These are phyloP conservation scores for Dioctria rufipes DNA, from an alignment of 2,888 invertebrate species.

Conservation along the genomic window DNA sequence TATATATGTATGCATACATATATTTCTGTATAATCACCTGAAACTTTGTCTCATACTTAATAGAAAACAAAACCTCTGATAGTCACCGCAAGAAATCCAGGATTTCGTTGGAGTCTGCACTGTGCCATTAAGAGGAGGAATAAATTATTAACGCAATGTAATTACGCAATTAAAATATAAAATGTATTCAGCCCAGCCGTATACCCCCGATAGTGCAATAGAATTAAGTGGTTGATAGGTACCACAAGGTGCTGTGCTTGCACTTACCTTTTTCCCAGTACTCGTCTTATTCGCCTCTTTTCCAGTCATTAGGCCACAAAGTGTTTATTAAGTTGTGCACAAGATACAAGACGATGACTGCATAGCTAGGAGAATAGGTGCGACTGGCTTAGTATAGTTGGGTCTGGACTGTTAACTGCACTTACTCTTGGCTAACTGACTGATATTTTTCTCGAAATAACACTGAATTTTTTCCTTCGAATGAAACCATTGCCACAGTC, in stretches of 20 bases:
- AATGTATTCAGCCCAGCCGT: constrained; percentile 33
- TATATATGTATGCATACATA: no score
- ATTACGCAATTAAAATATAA: constrained; percentile 54
- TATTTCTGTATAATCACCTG: no score
- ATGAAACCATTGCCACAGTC: not conserved
- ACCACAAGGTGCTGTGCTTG: constrained; percentile 36
- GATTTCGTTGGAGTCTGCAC: not conserved
- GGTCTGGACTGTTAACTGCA: no score
- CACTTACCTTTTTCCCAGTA: constrained; percentile 18
- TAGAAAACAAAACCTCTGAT: not conserved
- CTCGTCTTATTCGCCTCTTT: constrained; percentile 37
- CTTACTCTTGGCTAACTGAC: not conserved
- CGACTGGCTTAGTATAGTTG: no score
- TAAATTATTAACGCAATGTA: constrained; percentile 54
- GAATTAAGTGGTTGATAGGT: not conserved
- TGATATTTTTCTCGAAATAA: not conserved
- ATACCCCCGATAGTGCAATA: not conserved
- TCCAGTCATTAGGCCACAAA: constrained; percentile 51
- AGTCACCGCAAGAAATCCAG: not conserved
- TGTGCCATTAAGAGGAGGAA: constrained; percentile 45
- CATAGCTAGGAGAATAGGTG: not conserved
- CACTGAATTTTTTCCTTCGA: constrained; percentile 1
- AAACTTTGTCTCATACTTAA: no score
- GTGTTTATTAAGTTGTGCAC: constrained; percentile 51
- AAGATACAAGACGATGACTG: not conserved